Conservation (phyloP, 37 sponge, comb jelly and placozoan genomes). For the Beroe ovata region DNA sequence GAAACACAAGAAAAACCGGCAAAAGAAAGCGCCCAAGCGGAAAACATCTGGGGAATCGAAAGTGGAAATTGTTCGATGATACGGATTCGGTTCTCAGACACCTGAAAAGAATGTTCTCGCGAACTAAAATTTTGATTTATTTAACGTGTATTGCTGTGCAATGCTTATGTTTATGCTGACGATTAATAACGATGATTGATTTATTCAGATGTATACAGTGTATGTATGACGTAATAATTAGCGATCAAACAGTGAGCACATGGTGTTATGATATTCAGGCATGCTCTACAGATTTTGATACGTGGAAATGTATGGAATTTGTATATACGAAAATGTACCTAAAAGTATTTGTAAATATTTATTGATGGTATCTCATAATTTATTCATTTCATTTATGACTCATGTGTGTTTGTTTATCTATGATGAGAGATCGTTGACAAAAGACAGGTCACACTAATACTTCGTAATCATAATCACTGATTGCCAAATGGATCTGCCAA, state of each 20-base stretch:
- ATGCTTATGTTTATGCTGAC: background rate
- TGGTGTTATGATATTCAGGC: too few species aligned
- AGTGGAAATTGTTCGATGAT: conserved; percentile 27
- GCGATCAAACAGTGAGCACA: too few species aligned
- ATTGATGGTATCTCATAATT: background rate
- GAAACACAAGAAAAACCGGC: conserved; percentile 41
- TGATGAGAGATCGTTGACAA: too few species aligned
- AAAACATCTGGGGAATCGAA: background rate
- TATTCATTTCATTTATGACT: too few species aligned
- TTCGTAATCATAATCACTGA: too few species aligned
- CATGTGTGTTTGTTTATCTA: background rate
- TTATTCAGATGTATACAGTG: background rate
- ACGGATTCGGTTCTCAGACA: too few species aligned
- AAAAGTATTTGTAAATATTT: background rate
- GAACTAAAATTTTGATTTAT: background rate
- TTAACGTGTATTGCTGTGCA: background rate
- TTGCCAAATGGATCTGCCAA: too few species aligned
- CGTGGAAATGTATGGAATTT: background rate
- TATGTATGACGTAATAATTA: background rate
- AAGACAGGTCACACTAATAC: too few species aligned
- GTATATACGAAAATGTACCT: background rate
- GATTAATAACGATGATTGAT: background rate
- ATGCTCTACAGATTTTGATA: too few species aligned
- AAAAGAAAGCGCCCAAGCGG: background rate
- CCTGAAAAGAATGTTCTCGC: too few species aligned